phyloP scores from a whole-genome alignment of 2,113 vertebrate genomes.

The Tenebrosternarchus preto region DNA sequence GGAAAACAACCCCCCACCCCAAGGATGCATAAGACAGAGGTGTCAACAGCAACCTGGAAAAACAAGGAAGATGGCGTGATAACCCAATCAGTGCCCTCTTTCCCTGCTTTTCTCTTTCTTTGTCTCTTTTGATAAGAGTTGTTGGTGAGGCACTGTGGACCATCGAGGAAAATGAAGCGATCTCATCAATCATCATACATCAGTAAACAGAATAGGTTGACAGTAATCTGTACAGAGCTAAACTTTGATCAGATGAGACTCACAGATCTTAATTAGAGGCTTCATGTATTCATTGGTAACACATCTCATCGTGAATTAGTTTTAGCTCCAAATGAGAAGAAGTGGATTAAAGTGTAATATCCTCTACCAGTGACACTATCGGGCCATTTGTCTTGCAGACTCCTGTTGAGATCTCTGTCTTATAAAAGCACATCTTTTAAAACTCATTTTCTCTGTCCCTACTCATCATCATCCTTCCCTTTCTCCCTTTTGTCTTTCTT shows the following conservation, averaged over 20 bases:
- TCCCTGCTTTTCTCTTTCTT: background rate
- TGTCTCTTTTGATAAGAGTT: slow-evolving; percentile 11
- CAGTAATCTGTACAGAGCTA: slow-evolving; percentile 54
- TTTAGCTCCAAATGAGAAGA: slow-evolving; percentile 28
- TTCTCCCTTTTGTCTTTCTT: slow-evolving; percentile 97
- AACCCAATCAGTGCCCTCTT: slow-evolving; percentile 40
- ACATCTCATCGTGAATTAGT: background rate
- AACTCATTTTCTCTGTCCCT: slow-evolving; percentile 76
- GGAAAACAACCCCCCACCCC: slow-evolving; percentile 59
- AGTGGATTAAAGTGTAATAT: slow-evolving; percentile 1
- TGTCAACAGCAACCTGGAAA: slow-evolving; percentile 67
- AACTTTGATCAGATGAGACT: slow-evolving; percentile 41
- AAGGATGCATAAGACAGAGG: slow-evolving; percentile 74
- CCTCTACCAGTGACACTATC: slow-evolving; percentile 37
- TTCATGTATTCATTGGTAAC: too few species aligned
- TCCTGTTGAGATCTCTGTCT: slow-evolving; percentile 78
- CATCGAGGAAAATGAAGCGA: slow-evolving; percentile 57
- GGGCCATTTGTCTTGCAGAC: slow-evolving; percentile 64
- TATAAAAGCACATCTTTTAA: slow-evolving; percentile 67
- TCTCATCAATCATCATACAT: slow-evolving; percentile 61
- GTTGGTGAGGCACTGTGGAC: slow-evolving; percentile 62
- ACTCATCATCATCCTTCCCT: slow-evolving; percentile 95
- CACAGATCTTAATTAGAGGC: slow-evolving; percentile 1
- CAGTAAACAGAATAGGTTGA: slow-evolving; percentile 50
- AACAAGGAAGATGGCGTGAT: slow-evolving; percentile 19